Base-by-base conservation (phyloP, 2,113 vertebrate genomes). In the Leuciscus idus region DNA sequence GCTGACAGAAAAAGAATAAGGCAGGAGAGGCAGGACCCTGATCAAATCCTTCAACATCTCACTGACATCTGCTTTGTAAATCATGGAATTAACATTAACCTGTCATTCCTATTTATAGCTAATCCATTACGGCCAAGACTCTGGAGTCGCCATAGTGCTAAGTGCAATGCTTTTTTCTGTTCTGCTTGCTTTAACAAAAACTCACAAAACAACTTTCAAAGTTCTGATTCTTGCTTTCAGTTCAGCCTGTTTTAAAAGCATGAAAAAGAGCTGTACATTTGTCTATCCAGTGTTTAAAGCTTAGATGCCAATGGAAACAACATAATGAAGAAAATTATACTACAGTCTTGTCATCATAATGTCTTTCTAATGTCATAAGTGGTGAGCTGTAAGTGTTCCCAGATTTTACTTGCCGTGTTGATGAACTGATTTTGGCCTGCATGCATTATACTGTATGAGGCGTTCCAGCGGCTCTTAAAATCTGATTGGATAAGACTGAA, bases 1-100 rank as follows among this genome's bases (percentile, higher is more conserved):
- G 68, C 68, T 84, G 50, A 57, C 82, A 28, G 82, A 84, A 84
- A 73, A 33, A 57, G 68, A 73, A 84, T 74, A 23, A 62, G 50
- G 57, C 77, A 39, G 57, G 21, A 84, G 68, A 84, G 50, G 46
- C 81, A 70, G 64, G 26, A 52, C 62, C 46, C 62, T 70, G 9
- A 70, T 70, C 61, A 48, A 48, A 50, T 48, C 43, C 66, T 57
- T 83, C 9, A 72, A 68, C 11, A 57, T 72, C 55, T 83, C 81
- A 83, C 10, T 36, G 64, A 52, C 66, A 70, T 48, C 64, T 72
- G 64, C 81, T 72, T 72, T 72, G 64, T 72, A 39, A 83, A 72
- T 72, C 48, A 72, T 55, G 30, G 11, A 57, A 52, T 72, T 72
- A 28, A 72, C 81, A 36, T 83, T 83, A 55, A 70, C 48, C 64